phyloP scores from a whole-genome alignment of 2,888 invertebrate species.

The Rhamphomyia laevipes region DNA sequence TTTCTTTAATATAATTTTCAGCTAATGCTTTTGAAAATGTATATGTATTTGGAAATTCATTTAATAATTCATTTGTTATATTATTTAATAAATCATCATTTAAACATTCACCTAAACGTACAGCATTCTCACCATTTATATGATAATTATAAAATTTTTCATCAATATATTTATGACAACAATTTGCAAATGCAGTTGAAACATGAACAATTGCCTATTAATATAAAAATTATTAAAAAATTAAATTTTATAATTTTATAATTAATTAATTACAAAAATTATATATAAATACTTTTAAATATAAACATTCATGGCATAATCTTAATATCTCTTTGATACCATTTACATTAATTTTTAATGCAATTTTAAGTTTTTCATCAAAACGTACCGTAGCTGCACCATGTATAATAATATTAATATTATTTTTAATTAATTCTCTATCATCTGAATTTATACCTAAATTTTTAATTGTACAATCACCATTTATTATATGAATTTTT shows the following conservation, averaged over 20 bases:
- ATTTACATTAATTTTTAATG: slow-evolving; percentile 56
- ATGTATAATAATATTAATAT: slow-evolving; percentile 58
- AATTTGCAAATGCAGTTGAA: slow-evolving; percentile 38
- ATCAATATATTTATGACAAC: slow-evolving; percentile 34
- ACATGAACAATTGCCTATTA: slow-evolving; percentile 36
- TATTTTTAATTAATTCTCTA: slow-evolving; percentile 23
- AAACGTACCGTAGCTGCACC: slow-evolving; percentile 82
- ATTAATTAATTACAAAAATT: not conserved
- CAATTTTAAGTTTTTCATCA: slow-evolving; percentile 54
- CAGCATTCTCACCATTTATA: slow-evolving; percentile 37
- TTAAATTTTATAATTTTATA: not conserved
- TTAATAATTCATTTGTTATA: slow-evolving; percentile 30
- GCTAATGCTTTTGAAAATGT: slow-evolving; percentile 39
- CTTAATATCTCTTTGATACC: slow-evolving; percentile 52
- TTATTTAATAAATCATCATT: slow-evolving; percentile 34
- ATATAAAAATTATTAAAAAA: slow-evolving; percentile 21
- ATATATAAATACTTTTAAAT: slow-evolving; percentile 43
- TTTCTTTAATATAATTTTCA: slow-evolving; percentile 36
- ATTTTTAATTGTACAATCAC: slow-evolving; percentile 32
- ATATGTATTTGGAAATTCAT: slow-evolving; percentile 38
- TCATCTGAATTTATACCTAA: slow-evolving; percentile 35
- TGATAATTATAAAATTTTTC: slow-evolving; percentile 37
- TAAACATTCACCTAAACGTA: slow-evolving; percentile 32
- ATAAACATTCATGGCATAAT: slow-evolving; percentile 49
- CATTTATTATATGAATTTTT: slow-evolving; percentile 33